These are phyloP conservation scores for Marcusenius ussheri DNA, from an alignment of 2,113 vertebrate species.

Conservation along the genomic window DNA sequence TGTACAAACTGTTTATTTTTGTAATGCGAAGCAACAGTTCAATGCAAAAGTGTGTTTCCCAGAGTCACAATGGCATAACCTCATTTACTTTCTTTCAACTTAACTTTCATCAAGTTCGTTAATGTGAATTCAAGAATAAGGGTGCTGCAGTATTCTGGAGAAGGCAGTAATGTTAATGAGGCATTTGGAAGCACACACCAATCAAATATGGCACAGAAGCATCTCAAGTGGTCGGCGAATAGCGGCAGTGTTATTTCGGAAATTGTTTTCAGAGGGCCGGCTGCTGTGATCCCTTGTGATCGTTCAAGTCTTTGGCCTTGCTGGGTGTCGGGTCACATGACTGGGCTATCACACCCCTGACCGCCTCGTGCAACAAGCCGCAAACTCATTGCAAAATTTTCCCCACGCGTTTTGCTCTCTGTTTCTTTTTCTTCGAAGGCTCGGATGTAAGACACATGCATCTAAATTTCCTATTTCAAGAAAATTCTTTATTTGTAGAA, in stretches of 20 bases:
- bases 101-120: not conserved
- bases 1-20: not conserved
- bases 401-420: not conserved
- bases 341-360: not conserved
- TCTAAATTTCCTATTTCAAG: not conserved
- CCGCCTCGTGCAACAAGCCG: not conserved
- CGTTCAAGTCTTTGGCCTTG: not conserved
- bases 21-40: not conserved
- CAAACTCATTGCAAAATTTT: not conserved
- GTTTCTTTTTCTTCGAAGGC: not conserved
- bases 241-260: slow-evolving; percentile 28
- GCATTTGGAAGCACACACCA: not conserved
- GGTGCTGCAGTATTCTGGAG: not conserved
- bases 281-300: slow-evolving; percentile 24
- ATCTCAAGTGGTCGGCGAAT: not conserved
- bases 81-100: not conserved
- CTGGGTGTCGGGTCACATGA: not conserved
- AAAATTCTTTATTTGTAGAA: not conserved
- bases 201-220: not conserved
- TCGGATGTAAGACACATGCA: not conserved
- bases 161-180: not conserved
- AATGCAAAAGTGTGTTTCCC: not conserved
- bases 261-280: slow-evolving; percentile 36
- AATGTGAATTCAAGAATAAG: not conserved
- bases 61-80: not conserved